phyloP scores from a whole-genome alignment of 2,888 invertebrate genomes.

The Coleophora deauratella region DNA sequence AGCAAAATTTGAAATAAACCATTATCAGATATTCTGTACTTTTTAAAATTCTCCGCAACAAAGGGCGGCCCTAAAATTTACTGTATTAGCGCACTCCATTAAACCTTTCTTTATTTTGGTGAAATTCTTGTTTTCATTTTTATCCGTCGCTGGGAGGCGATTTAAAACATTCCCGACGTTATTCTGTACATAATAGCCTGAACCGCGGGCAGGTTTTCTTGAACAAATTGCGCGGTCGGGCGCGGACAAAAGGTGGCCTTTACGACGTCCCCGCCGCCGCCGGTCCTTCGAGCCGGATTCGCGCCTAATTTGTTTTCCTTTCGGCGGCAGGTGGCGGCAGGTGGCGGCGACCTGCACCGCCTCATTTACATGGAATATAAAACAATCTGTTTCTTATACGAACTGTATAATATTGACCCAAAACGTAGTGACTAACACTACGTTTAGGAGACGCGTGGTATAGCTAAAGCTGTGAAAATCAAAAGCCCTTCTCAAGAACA shows the following conservation, averaged over 20 bases:
- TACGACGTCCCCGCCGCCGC: conserved; percentile 37
- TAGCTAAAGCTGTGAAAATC: too few relatives aligned
- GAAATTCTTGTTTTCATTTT: conserved; percentile 28
- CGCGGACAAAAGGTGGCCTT: conserved; percentile 27
- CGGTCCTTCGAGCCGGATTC: conserved; percentile 37
- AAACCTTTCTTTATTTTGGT: conserved; percentile 19
- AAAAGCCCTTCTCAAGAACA: too few relatives aligned
- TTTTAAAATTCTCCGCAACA: not conserved
- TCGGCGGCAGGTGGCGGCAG: conserved; percentile 28
- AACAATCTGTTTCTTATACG: conserved; percentile 2
- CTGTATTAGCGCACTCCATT: conserved; percentile 24
- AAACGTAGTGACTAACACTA: too few relatives aligned
- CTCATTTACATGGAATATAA: conserved; percentile 7
- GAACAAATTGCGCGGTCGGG: conserved; percentile 26
- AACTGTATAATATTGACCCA: too few relatives aligned
- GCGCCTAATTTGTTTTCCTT: conserved; percentile 33
- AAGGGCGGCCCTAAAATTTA: not conserved
- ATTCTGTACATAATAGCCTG: conserved; percentile 28
- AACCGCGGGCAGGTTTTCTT: conserved; percentile 21
- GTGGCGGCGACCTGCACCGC: not conserved
- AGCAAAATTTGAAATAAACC: too few relatives aligned
- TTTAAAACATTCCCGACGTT: conserved; percentile 32
- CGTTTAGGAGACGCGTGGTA: too few relatives aligned
- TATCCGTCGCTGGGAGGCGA: conserved; percentile 23
- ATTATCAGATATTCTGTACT: too few relatives aligned